These are phyloP conservation scores for Notarius lentiginosus DNA, from an alignment of 2,113 vertebrate genomes.

Conservation along the genomic window DNA sequence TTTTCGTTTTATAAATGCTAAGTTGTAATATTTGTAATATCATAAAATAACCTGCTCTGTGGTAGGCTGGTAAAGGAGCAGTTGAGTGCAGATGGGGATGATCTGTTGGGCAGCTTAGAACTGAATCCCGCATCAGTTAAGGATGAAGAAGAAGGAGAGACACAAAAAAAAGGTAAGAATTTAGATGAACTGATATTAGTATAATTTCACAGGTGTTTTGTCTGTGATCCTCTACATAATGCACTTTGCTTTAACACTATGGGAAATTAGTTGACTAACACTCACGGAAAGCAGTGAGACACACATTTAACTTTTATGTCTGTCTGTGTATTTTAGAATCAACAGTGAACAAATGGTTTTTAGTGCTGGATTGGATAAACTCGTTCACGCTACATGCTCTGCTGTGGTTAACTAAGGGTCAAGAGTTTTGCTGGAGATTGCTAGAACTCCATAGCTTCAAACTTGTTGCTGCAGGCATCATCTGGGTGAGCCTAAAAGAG, in stretches of 20 bases:
- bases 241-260: neutral
- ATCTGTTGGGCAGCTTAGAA: constrained; percentile 54
- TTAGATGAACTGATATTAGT: neutral
- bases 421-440: constrained; percentile 70
- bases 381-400: constrained; percentile 68
- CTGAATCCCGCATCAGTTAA: constrained; percentile 56
- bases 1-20: neutral
- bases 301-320: neutral
- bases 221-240: neutral
- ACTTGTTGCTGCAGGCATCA: constrained; percentile 67
- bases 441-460: constrained; percentile 77
- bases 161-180: constrained; percentile 57
- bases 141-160: constrained; percentile 26
- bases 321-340: constrained; percentile 46
- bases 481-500: constrained; percentile 76
- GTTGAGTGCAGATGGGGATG: constrained; percentile 54
- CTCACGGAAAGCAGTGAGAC: neutral
- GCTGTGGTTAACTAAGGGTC: constrained; percentile 58
- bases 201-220: neutral
- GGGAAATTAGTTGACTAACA: neutral
- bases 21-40: constrained; percentile 1
- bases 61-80: constrained; percentile 62
- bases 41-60: neutral
- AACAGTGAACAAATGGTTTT: constrained; percentile 62
- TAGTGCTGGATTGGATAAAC: constrained; percentile 66